Evolutionary conservation across 2,888 invertebrate genomes (phyloP), one percentile per base, ranked within the genome.

Genomic region (Hylaea fasciaria): DNA sequence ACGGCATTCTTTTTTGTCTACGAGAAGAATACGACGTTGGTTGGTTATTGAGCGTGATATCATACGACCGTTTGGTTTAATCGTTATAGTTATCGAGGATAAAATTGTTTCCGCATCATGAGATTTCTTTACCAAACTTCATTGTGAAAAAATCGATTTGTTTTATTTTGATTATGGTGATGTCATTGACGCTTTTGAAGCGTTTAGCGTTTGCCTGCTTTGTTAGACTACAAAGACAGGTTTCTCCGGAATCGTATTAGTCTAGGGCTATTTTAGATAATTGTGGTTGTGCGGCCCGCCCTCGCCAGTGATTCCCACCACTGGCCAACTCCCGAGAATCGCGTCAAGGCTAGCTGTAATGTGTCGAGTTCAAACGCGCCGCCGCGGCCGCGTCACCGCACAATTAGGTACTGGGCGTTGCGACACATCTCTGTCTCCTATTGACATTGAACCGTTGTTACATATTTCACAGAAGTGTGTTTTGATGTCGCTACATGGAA

Each of bases 391-490:
- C 77, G 81, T 78, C 83, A 81, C 78, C 81, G 71, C 80, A 78
- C 89, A 91, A 91, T 90, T 89, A n/a, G n/a, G n/a, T n/a, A 89
- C 83, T 81, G 84, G 85, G 82, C 80, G 82, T 82, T 81, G 83
- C 85, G 86, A 88, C 87, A 66, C 62, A 55, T 44, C 61, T 56
- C 61, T 57, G 55, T 70, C 66, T 63, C 67, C 81, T 87, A 87
- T 89, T 91, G 91, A 91, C 91, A 91, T 89, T 91, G 89, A 91
- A 86, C 88, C 80, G 82, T 82, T 79, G 85, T 83, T 85, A 86
- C 88, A 85, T 83, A 87, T 86, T 91, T 90, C 90, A 89, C 80
- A 81, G 90, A 91, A 90, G 81, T 82, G 82, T 80, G 85, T 82
- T 82, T 81, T 81, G 81, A 83, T 83, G 79, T 82, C 74, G 74